phyloP scores from a whole-genome alignment of 1,140 invertebrate species.

The Drosophila virilis region DNA sequence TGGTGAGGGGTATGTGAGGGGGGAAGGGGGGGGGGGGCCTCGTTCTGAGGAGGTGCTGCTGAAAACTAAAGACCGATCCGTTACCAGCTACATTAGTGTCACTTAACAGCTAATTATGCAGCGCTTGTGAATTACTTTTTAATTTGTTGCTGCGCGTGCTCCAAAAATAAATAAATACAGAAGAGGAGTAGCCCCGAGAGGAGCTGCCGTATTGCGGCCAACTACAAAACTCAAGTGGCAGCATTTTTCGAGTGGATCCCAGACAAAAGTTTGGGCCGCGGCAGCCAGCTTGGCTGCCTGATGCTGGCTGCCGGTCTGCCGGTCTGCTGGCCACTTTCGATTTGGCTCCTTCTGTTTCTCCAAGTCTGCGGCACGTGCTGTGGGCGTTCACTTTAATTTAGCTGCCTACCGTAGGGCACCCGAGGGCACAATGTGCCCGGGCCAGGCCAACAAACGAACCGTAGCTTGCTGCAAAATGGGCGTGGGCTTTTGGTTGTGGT shows the following conservation, averaged over 20 bases:
- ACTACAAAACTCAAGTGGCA: slow-evolving; percentile 64
- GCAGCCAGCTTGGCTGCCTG: slow-evolving; percentile 70
- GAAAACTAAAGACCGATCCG: slow-evolving; percentile 27
- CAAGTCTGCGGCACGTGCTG: slow-evolving; percentile 59
- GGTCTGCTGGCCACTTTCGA: neutral
- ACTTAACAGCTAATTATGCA: slow-evolving; percentile 81
- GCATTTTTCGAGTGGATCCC: slow-evolving; percentile 42
- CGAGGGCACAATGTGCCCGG: slow-evolving; percentile 32
- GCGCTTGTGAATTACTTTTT: slow-evolving; percentile 76
- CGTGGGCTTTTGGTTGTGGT: slow-evolving; percentile 43
- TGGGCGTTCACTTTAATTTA: slow-evolving; percentile 74
- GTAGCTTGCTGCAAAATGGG: slow-evolving; percentile 61
- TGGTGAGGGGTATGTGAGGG: neutral
- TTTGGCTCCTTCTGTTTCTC: slow-evolving; percentile 31
- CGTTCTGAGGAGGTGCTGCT: slow-evolving; percentile 29
- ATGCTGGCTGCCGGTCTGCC: slow-evolving; percentile 6
- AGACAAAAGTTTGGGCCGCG: slow-evolving; percentile 45
- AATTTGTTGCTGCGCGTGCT: slow-evolving; percentile 72
- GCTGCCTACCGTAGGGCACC: slow-evolving; percentile 45
- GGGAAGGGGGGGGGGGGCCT: slow-evolving; percentile 16
- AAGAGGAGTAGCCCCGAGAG: slow-evolving; percentile 34
- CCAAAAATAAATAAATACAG: slow-evolving; percentile 72
- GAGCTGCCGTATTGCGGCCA: slow-evolving; percentile 12
- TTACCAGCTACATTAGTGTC: slow-evolving; percentile 66
- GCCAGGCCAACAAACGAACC: slow-evolving; percentile 5